Evolutionary conservation across 2,888 invertebrate species (phyloP).

Genomic region (Platypus cylindrus): DNA sequence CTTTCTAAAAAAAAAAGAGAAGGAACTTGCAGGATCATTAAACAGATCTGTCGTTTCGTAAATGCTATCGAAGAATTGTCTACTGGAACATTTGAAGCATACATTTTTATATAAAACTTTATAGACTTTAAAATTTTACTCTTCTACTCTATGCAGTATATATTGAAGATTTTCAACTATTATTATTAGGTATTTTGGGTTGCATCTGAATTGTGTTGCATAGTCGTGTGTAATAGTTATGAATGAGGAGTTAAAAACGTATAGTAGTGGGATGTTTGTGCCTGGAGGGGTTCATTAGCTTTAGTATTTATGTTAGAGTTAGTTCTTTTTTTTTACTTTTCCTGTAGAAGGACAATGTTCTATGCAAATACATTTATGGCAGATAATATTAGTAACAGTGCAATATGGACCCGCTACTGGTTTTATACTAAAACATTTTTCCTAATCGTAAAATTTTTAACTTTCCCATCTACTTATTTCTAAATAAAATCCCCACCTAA

Average conservation of each 20-base stretch:
- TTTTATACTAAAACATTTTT: too few relatives aligned
- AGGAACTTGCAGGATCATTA: conserved; percentile 12
- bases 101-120: conserved; percentile 8
- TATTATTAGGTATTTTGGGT: conserved; percentile 5
- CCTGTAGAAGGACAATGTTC: too few relatives aligned
- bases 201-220: conserved; percentile 1
- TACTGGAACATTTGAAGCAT: conserved; percentile 7
- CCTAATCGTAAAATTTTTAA: conserved; percentile 7
- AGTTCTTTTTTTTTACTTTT: too few relatives aligned
- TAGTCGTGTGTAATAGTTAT: conserved; percentile 1
- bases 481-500: conserved; percentile 6
- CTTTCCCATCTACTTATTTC: conserved; percentile 4
- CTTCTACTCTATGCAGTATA: too few relatives aligned
- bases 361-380: too few relatives aligned
- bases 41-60: conserved; percentile 7
- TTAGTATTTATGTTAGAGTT: too few relatives aligned
- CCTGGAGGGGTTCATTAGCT: too few relatives aligned
- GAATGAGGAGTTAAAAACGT: too few relatives aligned
- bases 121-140: conserved; percentile 8
- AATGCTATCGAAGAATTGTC: conserved; percentile 8
- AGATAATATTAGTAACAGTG: too few relatives aligned
- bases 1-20: conserved; percentile 5
- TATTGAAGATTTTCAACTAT: conserved; percentile 4
- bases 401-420: too few relatives aligned
- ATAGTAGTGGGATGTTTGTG: too few relatives aligned